phyloP scores from a whole-genome alignment of 1,140 invertebrate genomes.

The Drosophila nigrodunni region DNA sequence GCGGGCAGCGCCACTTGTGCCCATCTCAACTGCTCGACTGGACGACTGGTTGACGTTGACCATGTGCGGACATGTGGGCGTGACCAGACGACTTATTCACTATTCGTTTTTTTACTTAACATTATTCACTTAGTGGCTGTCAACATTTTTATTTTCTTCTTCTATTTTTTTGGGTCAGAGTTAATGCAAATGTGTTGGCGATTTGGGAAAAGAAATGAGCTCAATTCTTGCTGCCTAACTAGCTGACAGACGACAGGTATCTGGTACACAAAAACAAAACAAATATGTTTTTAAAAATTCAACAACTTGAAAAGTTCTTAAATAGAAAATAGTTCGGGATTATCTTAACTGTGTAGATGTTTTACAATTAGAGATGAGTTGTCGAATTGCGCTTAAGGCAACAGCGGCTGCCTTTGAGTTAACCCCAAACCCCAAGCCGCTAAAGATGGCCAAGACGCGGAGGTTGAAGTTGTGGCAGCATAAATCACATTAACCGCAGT shows the following conservation, averaged over 20 bases:
- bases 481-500: constrained; percentile 69
- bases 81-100: constrained; percentile 29
- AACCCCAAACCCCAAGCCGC: neutral
- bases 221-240: neutral
- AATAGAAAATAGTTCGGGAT: too few species aligned
- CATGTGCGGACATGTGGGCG: constrained; percentile 69
- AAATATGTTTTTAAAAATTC: too few species aligned
- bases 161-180: constrained; percentile 25
- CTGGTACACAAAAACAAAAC: too few species aligned
- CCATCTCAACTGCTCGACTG: constrained; percentile 31
- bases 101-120: constrained; percentile 7
- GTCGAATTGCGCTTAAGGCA: constrained; percentile 33
- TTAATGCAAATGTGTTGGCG: constrained; percentile 47
- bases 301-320: too few species aligned
- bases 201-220: neutral
- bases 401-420: constrained; percentile 61
- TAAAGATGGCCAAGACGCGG: constrained; percentile 16
- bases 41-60: constrained; percentile 48
- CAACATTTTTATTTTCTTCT: constrained; percentile 8
- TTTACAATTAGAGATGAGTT: constrained; percentile 37
- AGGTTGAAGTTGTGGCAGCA: constrained; percentile 23
- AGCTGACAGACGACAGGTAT: neutral
- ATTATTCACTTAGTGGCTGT: constrained; percentile 39
- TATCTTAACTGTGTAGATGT: neutral
- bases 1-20: constrained; percentile 43